Base-by-base conservation (phyloP, 1,140 invertebrate species). In the Cylas formicarius region DNA sequence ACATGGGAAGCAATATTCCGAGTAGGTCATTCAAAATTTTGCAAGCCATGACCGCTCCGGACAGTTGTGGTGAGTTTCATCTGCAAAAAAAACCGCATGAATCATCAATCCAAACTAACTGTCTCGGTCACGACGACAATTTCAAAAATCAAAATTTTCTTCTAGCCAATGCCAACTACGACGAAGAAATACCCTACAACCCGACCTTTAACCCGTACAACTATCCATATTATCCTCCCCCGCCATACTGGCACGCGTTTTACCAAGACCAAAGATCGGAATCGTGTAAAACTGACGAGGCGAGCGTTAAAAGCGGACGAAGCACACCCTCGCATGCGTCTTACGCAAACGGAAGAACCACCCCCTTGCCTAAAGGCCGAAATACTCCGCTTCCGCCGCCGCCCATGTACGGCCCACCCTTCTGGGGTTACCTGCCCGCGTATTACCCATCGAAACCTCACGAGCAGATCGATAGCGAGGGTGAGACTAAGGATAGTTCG, bases 21-120 rank as follows among this genome's bases (percentile, higher is more conserved):
- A 89, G 86, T 46, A 77, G 85, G 60, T 88, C 86, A 13, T 91
- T 91, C 63, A 78, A 77, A 63, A 81, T 90, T 60, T 68, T 91
- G 23, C 86, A 90, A 68, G 79, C 81, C 19, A 86, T 89, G 82
- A 87, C 84, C 29, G 74, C 75, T 51, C 59, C 59, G 37, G 56
- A 63, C 44, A 44, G 47, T 54, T 60, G 59, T 55, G 61, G 61
- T 63, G 44, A 61, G 61, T 48, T 18, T 13, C n/a, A n/a, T n/a
- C n/a, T n/a, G n/a, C n/a, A n/a, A 37, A 23, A 9, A 37, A 14
- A 36, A 37, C 2, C 5, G 18, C 18, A 37, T 13, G 10, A 23
- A n/a, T 23, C 35, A 13, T 23, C 16, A n/a, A n/a, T n/a, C n/a
- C n/a, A n/a, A n/a, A n/a, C n/a, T n/a, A n/a, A n/a, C n/a, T n/a